phyloP scores from a whole-genome alignment of 2,797 vertebrate species.

The Apogon talboti region DNA sequence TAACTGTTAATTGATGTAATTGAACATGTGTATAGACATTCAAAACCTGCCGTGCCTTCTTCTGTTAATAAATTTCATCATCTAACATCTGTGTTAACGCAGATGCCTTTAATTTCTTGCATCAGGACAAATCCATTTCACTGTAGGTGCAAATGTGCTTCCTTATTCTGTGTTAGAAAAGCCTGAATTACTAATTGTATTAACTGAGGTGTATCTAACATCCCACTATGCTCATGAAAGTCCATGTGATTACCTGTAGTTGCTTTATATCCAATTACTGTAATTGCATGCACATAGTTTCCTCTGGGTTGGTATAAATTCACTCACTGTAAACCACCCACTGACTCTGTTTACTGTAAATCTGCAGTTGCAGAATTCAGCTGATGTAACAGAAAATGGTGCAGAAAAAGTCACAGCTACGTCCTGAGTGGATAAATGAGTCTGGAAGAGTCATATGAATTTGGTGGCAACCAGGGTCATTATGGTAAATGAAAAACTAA shows the following conservation, averaged over 20 bases:
- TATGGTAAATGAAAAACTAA: too few relatives aligned
- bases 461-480: background rate
- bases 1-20: too few relatives aligned
- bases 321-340: background rate
- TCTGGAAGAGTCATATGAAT: slow-evolving; percentile 5
- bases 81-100: background rate
- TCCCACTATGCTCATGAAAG: slow-evolving; percentile 6
- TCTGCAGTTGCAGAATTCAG: slow-evolving; percentile 1
- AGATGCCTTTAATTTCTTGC: slow-evolving; percentile 3
- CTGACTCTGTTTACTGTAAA: background rate
- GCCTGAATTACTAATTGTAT: slow-evolving; percentile 7
- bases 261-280: slow-evolving; percentile 7
- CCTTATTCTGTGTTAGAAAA: slow-evolving; percentile 1
- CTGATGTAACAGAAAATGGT: background rate
- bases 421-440: slow-evolving; percentile 27
- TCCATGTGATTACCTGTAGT: slow-evolving; percentile 18
- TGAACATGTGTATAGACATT: too few relatives aligned
- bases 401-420: slow-evolving; percentile 4
- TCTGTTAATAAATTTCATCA: background rate
- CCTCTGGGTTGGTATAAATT: slow-evolving; percentile 3
- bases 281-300: slow-evolving; percentile 14
- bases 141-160: background rate
- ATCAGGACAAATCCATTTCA: background rate
- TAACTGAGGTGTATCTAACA: slow-evolving; percentile 13
- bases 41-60: too few relatives aligned